Conservation (phyloP, 2,888 invertebrate species). For the Adelphocoris suturalis region DNA sequence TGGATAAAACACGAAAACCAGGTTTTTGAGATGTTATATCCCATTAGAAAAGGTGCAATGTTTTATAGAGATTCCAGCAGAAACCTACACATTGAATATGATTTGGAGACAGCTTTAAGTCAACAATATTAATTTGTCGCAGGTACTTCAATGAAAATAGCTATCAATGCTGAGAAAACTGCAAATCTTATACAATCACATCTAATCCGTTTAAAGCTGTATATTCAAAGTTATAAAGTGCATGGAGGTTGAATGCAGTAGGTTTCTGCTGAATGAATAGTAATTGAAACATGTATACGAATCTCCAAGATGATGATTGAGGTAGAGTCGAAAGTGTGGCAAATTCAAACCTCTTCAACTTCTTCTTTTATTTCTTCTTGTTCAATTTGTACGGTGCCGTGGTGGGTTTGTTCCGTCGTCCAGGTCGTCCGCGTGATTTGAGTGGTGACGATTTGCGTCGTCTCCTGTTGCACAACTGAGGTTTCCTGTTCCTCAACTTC, state of each 20-base stretch:
- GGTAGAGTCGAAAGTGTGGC: slow-evolving; percentile 7
- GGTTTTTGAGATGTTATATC: not conserved
- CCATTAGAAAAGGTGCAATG: not conserved
- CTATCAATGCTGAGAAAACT: no score
- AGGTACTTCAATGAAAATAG: no score
- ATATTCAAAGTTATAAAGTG: not conserved
- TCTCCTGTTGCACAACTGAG: slow-evolving; percentile 64
- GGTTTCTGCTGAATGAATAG: not conserved
- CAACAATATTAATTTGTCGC: no score
- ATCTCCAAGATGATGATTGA: slow-evolving; percentile 31
- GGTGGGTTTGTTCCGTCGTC: slow-evolving; percentile 62
- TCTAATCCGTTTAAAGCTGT: no score
- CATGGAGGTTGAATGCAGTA: not conserved
- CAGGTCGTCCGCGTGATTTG: slow-evolving; percentile 59
- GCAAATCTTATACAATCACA: no score
- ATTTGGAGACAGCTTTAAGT: not conserved
- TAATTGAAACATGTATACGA: slow-evolving; percentile 6
- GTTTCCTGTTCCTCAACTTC: slow-evolving; percentile 61
- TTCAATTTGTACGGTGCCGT: slow-evolving; percentile 51
- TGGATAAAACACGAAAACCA: no score
- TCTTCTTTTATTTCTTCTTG: slow-evolving; percentile 63
- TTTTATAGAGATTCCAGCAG: not conserved
- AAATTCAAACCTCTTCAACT: slow-evolving; percentile 65
- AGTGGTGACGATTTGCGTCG: slow-evolving; percentile 59
- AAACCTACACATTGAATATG: not conserved